A percentile compares a stretch with the other conserved stretches of the same genome.
phyloP scores from a whole-genome alignment of 2,113 vertebrate genomes.

The Mastomys natalensis region DNA sequence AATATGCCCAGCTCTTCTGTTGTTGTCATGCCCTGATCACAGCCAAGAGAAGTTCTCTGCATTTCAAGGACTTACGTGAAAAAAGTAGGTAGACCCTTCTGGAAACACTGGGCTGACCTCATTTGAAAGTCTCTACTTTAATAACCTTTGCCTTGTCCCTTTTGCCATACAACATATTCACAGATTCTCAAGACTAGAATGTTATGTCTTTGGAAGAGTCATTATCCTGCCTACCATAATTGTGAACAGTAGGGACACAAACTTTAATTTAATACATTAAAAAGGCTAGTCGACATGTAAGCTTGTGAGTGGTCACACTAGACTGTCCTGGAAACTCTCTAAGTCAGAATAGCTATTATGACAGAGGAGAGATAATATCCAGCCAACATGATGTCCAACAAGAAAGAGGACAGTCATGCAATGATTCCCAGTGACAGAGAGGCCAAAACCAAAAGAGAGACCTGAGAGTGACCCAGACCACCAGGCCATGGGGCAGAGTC shows the following conservation, averaged over 20 bases:
- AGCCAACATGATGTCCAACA: neutral
- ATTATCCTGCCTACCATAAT: neutral
- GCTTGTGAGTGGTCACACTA: slow-evolving; percentile 1
- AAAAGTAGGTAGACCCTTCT: neutral
- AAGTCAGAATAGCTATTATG: slow-evolving; percentile 3
- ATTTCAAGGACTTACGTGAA: neutral
- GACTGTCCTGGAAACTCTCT: slow-evolving; percentile 1
- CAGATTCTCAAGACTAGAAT: neutral
- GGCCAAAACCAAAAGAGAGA: neutral
- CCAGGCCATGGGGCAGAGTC: neutral
- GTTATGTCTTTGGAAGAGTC: neutral
- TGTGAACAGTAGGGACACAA: neutral
- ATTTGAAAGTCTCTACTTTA: neutral
- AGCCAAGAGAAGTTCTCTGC: neutral
- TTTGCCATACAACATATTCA: neutral
- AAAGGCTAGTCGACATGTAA: neutral
- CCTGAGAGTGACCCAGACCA: neutral
- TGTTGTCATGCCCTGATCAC: neutral
- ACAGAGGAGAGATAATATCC: neutral
- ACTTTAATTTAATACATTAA: neutral
- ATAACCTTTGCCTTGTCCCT: neutral
- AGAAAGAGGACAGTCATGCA: neutral
- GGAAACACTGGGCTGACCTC: neutral
- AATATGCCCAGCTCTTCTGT: neutral
- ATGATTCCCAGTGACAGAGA: neutral